A percentile compares a stretch with the other conserved stretches of the same genome.
Conservation (phyloP, 2,888 invertebrate species). For the Chouioia cunea region DNA sequence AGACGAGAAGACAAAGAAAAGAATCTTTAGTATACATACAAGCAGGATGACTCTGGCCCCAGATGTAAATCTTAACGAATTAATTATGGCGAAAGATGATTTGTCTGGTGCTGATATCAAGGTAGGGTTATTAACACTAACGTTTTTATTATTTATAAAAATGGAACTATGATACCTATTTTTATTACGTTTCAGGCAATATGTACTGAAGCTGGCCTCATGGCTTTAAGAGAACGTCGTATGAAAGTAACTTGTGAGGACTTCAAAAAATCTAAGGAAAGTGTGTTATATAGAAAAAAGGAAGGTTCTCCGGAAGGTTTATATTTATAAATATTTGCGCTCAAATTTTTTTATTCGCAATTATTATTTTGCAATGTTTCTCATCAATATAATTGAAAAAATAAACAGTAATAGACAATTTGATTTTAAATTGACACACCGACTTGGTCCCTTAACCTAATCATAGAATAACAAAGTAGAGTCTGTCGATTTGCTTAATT, state of each 20-base stretch:
- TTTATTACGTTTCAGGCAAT: slow-evolving; percentile 81
- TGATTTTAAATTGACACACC: slow-evolving; percentile 13
- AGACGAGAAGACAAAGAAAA: slow-evolving; percentile 97
- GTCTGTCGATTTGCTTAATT: no score
- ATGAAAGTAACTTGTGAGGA: slow-evolving; percentile 99
- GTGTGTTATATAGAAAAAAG: slow-evolving; percentile 98
- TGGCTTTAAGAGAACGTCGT: slow-evolving; percentile 96
- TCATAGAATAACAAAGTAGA: no score
- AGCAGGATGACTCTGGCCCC: slow-evolving; percentile 98
- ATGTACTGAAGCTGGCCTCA: slow-evolving; percentile 98
- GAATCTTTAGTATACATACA: slow-evolving; percentile 98
- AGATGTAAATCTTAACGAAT: slow-evolving; percentile 96
- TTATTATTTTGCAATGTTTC: slow-evolving; percentile 42
- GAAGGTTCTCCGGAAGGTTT: slow-evolving; percentile 99
- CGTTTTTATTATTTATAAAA: not conserved
- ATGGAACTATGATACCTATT: not conserved
- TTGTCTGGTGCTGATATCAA: slow-evolving; percentile 97
- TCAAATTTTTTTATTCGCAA: slow-evolving; percentile 40
- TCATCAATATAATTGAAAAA: slow-evolving; percentile 27
- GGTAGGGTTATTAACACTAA: slow-evolving; percentile 67
- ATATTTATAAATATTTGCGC: slow-evolving; percentile 80
- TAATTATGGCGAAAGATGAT: slow-evolving; percentile 99
- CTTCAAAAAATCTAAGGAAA: slow-evolving; percentile 99
- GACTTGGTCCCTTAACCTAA: no score
- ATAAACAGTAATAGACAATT: slow-evolving; percentile 37